Base-by-base conservation (phyloP, 2,888 invertebrate genomes). In the Torymus tubicola region DNA sequence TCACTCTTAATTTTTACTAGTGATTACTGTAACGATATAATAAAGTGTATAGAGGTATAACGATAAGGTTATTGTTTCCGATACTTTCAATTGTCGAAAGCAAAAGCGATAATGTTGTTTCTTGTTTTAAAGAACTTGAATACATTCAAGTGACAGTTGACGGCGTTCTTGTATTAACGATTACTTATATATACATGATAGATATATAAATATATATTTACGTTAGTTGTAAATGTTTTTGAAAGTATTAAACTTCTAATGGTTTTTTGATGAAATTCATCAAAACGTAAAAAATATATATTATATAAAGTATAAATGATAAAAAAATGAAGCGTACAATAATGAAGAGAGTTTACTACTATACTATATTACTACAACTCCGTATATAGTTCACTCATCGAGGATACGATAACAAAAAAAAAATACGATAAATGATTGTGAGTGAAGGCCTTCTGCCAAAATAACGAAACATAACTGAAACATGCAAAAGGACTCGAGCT, bases 161-260 rank as follows among this genome's bases (percentile, higher is more conserved):
- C 42, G 42, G 42, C 42, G 8, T 42, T 72, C 55, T 69, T 74
- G 55, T 65, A 74, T 81, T 70, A 60, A 68, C 65, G 60, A 74
- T 80, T 64, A 70, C 61, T 53, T 73, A 65, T 63, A 63, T 68
- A 52, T 42, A 42, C 42, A 42, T 42, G 42, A 42, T 42, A 42
- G 42, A 42, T 42, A 42, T 42, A 42, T 42, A 42, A 55, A 53
- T 60, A 52, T 53, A 69, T 73, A 77, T 73, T 81, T 73, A 72
- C 72, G 63, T 81, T 81, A 81, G 74, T 77, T 72, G 57, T 80
- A 76, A 79, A 76, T 70, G 76, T 60, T 81, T 77, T 77, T 77
- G 58, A 81, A 81, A 75, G 78, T 81, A 81, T 81, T 81, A 77
- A 78, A 71, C 63, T 76, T 68, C 50, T 61, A 50, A 55, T 75